Conservation (phyloP, 23 tunicate species). For the Halocynthia aurantium region DNA sequence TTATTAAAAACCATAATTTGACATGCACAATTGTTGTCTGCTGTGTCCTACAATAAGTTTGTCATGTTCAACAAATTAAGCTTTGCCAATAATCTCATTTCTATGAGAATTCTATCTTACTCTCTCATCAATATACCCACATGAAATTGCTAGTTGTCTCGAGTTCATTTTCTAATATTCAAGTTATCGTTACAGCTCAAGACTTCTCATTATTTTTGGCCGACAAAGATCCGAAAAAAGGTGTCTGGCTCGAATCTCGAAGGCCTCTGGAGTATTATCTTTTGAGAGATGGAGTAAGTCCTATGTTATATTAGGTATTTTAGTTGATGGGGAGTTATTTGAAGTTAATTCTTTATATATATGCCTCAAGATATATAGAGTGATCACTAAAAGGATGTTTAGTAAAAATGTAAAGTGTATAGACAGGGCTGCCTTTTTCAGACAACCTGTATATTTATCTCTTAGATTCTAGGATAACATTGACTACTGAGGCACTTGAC, state of each 20-base stretch:
- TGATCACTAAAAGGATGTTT: background rate
- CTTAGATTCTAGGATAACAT: no score
- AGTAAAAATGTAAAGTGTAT: background rate
- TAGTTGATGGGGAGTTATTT: background rate
- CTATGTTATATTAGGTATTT: background rate
- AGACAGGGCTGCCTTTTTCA: no score
- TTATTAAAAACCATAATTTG: no score
- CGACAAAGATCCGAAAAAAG: slow-evolving; percentile 90
- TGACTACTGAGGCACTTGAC: no score
- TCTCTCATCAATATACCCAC: no score
- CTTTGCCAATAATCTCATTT: no score
- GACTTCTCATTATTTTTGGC: slow-evolving; percentile 82
- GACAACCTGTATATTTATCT: no score
- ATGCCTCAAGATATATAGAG: background rate
- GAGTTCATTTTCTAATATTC: background rate
- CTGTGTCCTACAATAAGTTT: no score
- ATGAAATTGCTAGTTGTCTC: no score
- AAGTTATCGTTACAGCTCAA: slow-evolving; percentile 84
- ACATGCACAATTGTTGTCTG: no score
- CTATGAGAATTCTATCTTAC: no score
- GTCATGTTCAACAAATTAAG: no score
- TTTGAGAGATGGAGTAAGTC: slow-evolving; percentile 71
- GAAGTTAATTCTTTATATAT: background rate
- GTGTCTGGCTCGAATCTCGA: slow-evolving; percentile 89
- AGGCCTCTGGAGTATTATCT: slow-evolving; percentile 88